Conservation (phyloP, 2,797 vertebrate species). For the Spea hammondii region DNA sequence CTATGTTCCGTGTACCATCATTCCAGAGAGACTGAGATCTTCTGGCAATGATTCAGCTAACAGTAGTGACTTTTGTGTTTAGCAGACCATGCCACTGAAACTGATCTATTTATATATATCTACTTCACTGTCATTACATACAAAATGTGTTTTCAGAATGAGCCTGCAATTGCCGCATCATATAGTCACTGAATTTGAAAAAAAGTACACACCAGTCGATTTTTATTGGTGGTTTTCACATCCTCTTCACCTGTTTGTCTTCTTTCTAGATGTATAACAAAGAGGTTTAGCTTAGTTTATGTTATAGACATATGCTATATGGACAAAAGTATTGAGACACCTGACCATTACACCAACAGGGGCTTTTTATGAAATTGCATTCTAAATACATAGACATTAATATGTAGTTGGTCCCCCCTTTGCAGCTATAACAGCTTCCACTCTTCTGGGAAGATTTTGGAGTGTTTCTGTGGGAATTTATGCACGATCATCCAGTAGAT, state of each 20-base stretch:
- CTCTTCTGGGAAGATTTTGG: too few relatives aligned
- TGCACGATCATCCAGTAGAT: too few relatives aligned
- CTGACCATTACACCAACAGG: too few relatives aligned
- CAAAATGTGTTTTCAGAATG: constrained; percentile 54
- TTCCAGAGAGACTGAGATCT: constrained; percentile 47
- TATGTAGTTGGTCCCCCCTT: too few relatives aligned
- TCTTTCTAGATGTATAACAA: not conserved
- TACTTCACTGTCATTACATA: constrained; percentile 54
- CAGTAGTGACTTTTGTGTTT: constrained; percentile 56
- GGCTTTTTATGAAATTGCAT: too few relatives aligned
- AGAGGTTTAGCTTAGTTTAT: not conserved
- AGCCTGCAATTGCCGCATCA: constrained; percentile 54
- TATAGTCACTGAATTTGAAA: constrained; percentile 10
- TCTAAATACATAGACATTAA: too few relatives aligned
- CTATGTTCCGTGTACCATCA: constrained; percentile 48
- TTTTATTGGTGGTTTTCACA: not conserved
- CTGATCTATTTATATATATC: constrained; percentile 60
- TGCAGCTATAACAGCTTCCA: too few relatives aligned
- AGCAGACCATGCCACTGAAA: constrained; percentile 55
- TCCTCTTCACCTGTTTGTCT: not conserved
- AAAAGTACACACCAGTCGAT: constrained; percentile 6
- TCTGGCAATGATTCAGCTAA: constrained; percentile 55
- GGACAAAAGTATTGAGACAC: too few relatives aligned
- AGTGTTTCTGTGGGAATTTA: too few relatives aligned
- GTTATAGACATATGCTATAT: too few relatives aligned